Base-by-base conservation (phyloP, 2,888 invertebrate genomes). In the Tineola bisselliella region DNA sequence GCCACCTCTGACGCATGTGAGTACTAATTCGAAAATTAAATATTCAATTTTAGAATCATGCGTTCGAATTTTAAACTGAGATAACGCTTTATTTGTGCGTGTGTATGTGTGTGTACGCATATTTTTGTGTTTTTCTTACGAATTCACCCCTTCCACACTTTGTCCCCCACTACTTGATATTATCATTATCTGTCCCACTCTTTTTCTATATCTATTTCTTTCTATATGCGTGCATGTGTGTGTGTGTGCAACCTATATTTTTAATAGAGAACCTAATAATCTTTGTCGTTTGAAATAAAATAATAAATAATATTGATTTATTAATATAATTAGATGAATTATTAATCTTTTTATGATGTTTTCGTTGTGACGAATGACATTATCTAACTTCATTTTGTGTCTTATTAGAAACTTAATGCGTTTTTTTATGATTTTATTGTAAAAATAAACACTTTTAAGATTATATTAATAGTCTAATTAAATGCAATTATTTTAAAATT, bases 1-100 rank as follows among this genome's bases (percentile, higher is more conserved):
- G 76, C 83, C 82, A 76, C 86, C 81, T 81, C 86, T 86, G 86
- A 84, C 86, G 86, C 79, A 87, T 87, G 86, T 87, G 66, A 86
- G 86, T 87, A 80, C 64, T 33, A 63, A 54, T 48, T 48, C 3
- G 25, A 25, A 54, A 25, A 25, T 11, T 11, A 44, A 60, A 54
- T 25, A 19, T 8, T 13, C n/a, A 44, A 15, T 44, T 44, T n/a
- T 12, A 44, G 12, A 8, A 31, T 31, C 10, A 8, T 31, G 31
- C 5, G 10, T 38, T 38, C 38, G 11, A 38, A 38, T 38, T 38
- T 38, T 38, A 25, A 25, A 25, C 6, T 25, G 25, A 65, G 63
- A 64, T 38, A 38, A 38, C 38, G 38, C 10, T 31, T 31, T 31
- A 31, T 8, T 31, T 5, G 31, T 66, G 75, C 77, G 61, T 60